Evolutionary conservation across 2,797 vertebrate genomes (phyloP), one percentile per base, ranked within the genome.

Genomic region (Lemur catta): DNA sequence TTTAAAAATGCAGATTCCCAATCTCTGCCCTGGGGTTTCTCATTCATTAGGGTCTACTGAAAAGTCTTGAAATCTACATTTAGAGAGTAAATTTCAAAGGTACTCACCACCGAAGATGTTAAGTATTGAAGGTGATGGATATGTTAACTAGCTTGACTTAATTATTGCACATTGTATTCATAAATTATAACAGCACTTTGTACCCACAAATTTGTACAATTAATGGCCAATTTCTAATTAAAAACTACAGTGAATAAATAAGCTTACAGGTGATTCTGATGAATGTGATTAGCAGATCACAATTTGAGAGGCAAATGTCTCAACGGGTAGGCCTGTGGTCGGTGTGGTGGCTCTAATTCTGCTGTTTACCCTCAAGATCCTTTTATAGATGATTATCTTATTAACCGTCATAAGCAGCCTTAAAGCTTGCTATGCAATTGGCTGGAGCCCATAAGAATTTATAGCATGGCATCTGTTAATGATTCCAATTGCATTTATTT

Each of bases 401-500:
- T 93, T 91, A 95, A 82, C 57, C 78, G 41, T 30, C 55, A 46
- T 86, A 71, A 91, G 59, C 65, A 94, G 55, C 28, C 61, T 50
- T 50, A 78, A 76, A 72, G 43, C 14, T 81, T n/a, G 35, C 65
- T 26, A 22, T 74, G 80, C 20, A 30, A 72, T 90, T 92, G 93
- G 48, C 84, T 71, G 61, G 65, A 84, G 24, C 22, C 52, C 74
- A 13, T 43, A 63, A 69, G 87, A 81, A 93, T 93, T 95, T 59
- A 96, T 80, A 57, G 57, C 4, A 17, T 11, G 38, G 69, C 84
- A 89, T 89, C 88, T 95, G 75, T 80, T 86, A 93, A 82, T 69
- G 89, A 93, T 96, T 89, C 84, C 38, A 41, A 20, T 65, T 85
- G 84, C 78, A 84, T 93, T 93, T 95, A 24, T 89, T 95, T 94